Base-by-base conservation (phyloP, 2,113 vertebrate genomes). In the Trematocara variabile region DNA sequence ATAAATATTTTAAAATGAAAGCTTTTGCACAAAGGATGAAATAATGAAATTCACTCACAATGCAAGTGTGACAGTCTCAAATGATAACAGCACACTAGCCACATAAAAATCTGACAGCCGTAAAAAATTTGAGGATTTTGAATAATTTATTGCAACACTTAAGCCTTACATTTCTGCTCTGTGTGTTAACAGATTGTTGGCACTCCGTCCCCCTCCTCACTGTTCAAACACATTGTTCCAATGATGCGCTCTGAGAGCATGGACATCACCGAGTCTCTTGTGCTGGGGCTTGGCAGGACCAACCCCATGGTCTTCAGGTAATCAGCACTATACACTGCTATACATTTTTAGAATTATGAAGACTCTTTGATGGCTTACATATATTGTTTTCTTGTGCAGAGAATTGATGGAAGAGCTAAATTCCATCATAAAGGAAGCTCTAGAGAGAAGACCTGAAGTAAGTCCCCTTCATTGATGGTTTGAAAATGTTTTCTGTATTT, bases 171-270 rank as follows among this genome's bases (percentile, higher is more conserved):
- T 50, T n/a, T 18, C 25, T 48, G 6, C 46, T 91, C 5, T 90
- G 11, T 92, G 6, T 88, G 58, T 82, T 65, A 79, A 33, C 87
- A 99, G 99, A 97, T 99, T 92, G 97, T 99, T 92, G 98, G 98
- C 93, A 97, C 97, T 96, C 98, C 98, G 83, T 99, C 99, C 95
- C 97, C 98, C 85, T 98, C 98, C 55, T 98, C 98, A 88, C 94
- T 99, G 87, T 99, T 99, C 96, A 99, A 99, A 96, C 98, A 99
- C 95, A 97, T 99, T 92, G 99, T 99, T 94, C 98, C 99, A 33
- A 99, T 99, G 98, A 99, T 99, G 98, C 98, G 99, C 96, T 99
- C 98, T 85, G 99, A 99, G 96, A 98, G 98, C 96, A 98, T 99
- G 98, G 99, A 99, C 95, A 97, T 99, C 95, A 99, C 99, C 25